A percentile compares a stretch with the other conserved stretches of the same genome.
Conservation (phyloP, 1,140 invertebrate species). For the Drosophila mayri region DNA sequence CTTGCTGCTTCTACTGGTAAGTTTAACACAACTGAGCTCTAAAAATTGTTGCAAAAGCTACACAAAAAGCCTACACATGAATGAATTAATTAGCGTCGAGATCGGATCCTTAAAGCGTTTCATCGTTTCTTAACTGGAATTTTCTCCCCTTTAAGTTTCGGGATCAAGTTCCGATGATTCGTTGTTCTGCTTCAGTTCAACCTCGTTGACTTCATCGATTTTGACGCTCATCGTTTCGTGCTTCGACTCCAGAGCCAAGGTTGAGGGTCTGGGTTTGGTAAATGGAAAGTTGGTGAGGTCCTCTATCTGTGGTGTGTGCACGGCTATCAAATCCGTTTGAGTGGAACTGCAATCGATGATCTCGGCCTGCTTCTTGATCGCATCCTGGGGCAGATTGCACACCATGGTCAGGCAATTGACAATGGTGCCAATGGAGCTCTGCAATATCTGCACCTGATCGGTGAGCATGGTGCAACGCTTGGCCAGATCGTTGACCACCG, state of each 20-base stretch:
- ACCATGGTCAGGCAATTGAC: slow-evolving; percentile 88
- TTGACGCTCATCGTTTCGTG: slow-evolving; percentile 46
- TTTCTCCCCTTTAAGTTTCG: slow-evolving; percentile 21
- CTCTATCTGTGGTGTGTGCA: slow-evolving; percentile 89
- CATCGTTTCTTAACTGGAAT: slow-evolving; percentile 27
- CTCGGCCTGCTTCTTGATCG: slow-evolving; percentile 67
- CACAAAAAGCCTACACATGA: slow-evolving; percentile 57
- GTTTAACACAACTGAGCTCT: slow-evolving; percentile 23
- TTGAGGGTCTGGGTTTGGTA: slow-evolving; percentile 75
- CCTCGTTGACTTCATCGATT: slow-evolving; percentile 20
- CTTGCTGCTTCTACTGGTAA: slow-evolving; percentile 28
- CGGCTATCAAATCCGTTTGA: slow-evolving; percentile 92
- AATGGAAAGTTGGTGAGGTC: slow-evolving; percentile 79
- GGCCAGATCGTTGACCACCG: slow-evolving; percentile 85
- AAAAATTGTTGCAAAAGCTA: slow-evolving; percentile 71
- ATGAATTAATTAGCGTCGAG: slow-evolving; percentile 53
- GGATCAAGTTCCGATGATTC: slow-evolving; percentile 32
- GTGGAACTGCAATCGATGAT: slow-evolving; percentile 87
- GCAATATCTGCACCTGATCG: slow-evolving; percentile 89
- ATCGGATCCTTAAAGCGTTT: slow-evolving; percentile 59
- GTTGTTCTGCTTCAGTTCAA: slow-evolving; percentile 47
- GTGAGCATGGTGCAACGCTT: slow-evolving; percentile 86
- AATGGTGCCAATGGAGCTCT: slow-evolving; percentile 91
- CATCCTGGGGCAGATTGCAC: slow-evolving; percentile 85
- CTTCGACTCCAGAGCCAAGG: slow-evolving; percentile 71